Evolutionary conservation across 1,140 invertebrate species (phyloP).

Genomic region (Aphaenogaster floridana): DNA sequence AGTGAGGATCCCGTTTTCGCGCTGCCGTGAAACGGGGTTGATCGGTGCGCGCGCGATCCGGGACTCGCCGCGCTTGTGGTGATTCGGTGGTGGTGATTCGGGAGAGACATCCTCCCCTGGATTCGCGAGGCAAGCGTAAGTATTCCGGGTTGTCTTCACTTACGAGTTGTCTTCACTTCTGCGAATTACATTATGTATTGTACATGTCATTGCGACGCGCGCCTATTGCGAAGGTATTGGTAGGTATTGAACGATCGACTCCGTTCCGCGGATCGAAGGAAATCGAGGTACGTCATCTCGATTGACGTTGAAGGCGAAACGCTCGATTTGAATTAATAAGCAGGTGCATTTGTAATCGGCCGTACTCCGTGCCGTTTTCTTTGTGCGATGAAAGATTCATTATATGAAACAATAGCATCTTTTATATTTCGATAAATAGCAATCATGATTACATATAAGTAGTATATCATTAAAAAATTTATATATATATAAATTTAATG

Average conservation of each 20-base stretch:
- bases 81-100: conserved; percentile 44
- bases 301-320: conserved; percentile 37
- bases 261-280: conserved; percentile 22
- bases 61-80: conserved; percentile 33
- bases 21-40: conserved; percentile 28
- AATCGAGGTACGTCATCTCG: conserved; percentile 49
- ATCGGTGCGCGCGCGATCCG: conserved; percentile 4
- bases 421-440: background rate
- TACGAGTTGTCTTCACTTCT: background rate
- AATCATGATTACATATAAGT: background rate
- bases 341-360: conserved; percentile 43
- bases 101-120: background rate
- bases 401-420: background rate
- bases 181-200: background rate
- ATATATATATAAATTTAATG: too few relatives aligned
- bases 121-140: conserved; percentile 20
- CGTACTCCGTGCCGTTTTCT: background rate
- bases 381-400: conserved; percentile 23
- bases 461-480: background rate
- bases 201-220: background rate
- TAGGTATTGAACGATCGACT: conserved; percentile 21
- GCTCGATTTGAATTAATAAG: conserved; percentile 50
- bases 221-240: background rate
- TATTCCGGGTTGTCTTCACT: background rate
- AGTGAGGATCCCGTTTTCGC: background rate